phyloP scores from a whole-genome alignment of 1,140 invertebrate genomes.

The Saccostrea cuccullata region DNA sequence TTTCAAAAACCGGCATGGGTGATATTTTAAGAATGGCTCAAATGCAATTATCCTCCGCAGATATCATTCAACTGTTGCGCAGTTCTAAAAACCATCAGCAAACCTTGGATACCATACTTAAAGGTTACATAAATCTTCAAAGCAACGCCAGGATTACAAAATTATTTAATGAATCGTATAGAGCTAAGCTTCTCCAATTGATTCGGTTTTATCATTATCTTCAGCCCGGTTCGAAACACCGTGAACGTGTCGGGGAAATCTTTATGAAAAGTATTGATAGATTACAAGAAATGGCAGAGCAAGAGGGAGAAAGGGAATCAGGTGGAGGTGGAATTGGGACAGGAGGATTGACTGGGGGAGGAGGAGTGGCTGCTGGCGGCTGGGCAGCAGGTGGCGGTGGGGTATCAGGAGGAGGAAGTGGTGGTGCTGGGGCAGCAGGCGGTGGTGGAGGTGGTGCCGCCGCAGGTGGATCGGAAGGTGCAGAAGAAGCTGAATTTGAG shows the following conservation, averaged over 20 bases:
- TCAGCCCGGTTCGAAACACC: background rate
- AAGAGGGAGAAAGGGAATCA: background rate
- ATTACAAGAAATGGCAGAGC: background rate
- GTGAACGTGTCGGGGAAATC: background rate
- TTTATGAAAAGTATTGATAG: background rate
- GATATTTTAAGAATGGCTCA: constrained; percentile 26
- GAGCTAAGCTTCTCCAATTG: background rate
- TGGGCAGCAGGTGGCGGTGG: background rate
- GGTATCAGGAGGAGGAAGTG: background rate
- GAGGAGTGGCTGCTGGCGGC: background rate
- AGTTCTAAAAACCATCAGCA: background rate
- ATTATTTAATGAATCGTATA: background rate
- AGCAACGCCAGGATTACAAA: background rate
- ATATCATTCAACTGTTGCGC: background rate
- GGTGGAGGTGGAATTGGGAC: background rate
- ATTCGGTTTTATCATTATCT: constrained; percentile 19
- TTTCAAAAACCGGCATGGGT: background rate
- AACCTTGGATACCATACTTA: background rate
- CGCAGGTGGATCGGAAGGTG: background rate
- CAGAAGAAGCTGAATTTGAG: background rate
- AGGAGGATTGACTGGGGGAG: background rate
- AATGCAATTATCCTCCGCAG: background rate
- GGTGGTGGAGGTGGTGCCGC: background rate
- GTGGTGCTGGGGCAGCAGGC: background rate
- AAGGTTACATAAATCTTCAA: constrained; percentile 16